These are phyloP conservation scores for Eclectus roratus DNA, from an alignment of 2,113 vertebrate genomes.

Conservation along the genomic window DNA sequence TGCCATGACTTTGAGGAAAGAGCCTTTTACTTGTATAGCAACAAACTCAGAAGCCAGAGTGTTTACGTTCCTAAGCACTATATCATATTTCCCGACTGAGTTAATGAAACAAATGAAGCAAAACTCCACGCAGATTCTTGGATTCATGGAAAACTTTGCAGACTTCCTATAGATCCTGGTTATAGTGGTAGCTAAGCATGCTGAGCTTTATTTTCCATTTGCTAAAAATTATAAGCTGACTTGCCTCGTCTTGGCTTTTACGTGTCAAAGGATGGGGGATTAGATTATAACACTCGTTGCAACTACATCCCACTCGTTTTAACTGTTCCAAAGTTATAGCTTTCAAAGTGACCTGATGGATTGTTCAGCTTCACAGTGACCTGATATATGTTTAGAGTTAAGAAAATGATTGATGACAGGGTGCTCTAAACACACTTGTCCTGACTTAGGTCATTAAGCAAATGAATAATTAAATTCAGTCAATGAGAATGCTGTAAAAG, in stretches of 20 bases:
- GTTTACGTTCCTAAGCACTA: conserved; percentile 56
- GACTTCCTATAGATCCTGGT: not conserved
- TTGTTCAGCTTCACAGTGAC: not conserved
- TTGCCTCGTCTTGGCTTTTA: not conserved
- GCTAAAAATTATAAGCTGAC: not conserved
- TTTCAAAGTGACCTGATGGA: not conserved
- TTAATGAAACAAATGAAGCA: conserved; percentile 48
- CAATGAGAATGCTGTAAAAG: not conserved
- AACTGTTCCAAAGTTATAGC: not conserved
- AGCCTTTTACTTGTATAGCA: conserved; percentile 42
- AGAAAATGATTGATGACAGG: not conserved
- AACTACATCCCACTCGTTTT: not conserved
- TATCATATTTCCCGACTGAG: conserved; percentile 48
- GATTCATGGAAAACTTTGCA: not conserved
- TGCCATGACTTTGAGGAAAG: conserved; percentile 60
- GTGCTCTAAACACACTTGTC: not conserved
- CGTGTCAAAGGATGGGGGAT: not conserved
- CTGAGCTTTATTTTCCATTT: not conserved
- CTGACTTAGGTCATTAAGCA: not conserved
- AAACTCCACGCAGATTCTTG: not conserved
- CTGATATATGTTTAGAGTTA: not conserved
- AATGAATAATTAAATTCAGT: not conserved
- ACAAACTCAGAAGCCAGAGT: conserved; percentile 46
- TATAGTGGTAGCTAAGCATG: not conserved
- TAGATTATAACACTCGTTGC: not conserved